Percentiles rank a stretch among this genome's conserved stretches.
Evolutionary conservation across 1,140 invertebrate species (phyloP).

Genomic region (Nasonia longicornis): DNA sequence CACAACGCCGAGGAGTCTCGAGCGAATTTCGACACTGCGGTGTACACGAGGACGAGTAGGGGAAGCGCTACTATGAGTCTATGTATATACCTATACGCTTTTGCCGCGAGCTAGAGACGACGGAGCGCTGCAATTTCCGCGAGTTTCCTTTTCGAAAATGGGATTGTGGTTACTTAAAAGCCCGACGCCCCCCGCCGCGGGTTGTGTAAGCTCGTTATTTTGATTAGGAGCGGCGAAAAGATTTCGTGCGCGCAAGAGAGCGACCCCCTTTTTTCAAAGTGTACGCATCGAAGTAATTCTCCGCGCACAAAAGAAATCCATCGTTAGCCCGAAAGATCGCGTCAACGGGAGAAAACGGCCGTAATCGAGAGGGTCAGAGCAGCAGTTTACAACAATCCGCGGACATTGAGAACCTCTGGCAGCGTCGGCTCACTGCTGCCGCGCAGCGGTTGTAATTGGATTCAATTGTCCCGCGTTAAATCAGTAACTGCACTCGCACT

Average conservation of each 20-base stretch:
- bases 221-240: slow-evolving; percentile 28
- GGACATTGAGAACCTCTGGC: slow-evolving; percentile 50
- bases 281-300: too few relatives aligned
- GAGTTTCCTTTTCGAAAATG: slow-evolving; percentile 44
- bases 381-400: background rate
- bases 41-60: background rate
- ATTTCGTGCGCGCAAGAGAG: background rate
- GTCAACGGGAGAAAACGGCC: background rate
- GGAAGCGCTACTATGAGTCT: too few relatives aligned
- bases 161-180: slow-evolving; percentile 44
- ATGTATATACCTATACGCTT: background rate
- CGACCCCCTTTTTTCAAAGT: too few relatives aligned
- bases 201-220: slow-evolving; percentile 41
- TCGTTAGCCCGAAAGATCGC: background rate
- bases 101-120: background rate
- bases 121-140: slow-evolving; percentile 25
- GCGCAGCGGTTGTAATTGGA: slow-evolving; percentile 66
- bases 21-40: slow-evolving; percentile 36
- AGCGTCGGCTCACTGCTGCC: slow-evolving; percentile 27
- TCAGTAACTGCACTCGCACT: slow-evolving; percentile 64
- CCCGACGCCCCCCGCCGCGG: background rate
- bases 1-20: slow-evolving; percentile 10
- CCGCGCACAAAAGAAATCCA: background rate
- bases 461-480: slow-evolving; percentile 70
- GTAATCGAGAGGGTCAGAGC: background rate